Conservation (phyloP, 2,888 invertebrate species). For the Junonia oenone region DNA sequence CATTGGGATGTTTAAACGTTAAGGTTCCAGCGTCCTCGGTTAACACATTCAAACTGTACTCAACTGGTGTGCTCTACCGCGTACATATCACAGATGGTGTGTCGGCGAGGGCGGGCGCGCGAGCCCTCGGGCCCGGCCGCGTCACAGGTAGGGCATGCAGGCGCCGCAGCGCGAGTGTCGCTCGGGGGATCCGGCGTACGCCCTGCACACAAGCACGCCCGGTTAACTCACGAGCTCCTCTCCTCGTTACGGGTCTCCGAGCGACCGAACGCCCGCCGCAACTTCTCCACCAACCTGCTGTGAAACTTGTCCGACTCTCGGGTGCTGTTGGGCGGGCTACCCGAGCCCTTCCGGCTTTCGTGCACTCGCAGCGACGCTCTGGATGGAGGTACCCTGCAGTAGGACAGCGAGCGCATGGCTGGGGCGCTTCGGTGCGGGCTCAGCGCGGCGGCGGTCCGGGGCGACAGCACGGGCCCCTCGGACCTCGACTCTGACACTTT, state of each 20-base stretch:
- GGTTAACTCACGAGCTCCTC: conserved; percentile 77
- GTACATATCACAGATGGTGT: conserved; percentile 67
- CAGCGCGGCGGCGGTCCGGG: conserved; percentile 77
- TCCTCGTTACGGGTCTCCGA: conserved; percentile 70
- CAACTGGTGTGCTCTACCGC: conserved; percentile 58
- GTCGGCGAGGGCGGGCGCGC: conserved; percentile 39
- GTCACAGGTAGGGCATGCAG: conserved; percentile 74
- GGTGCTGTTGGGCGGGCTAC: conserved; percentile 81
- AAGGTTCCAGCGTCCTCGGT: conserved; percentile 40
- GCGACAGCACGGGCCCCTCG: conserved; percentile 85
- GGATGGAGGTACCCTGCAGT: conserved; percentile 73
- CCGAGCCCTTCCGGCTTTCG: conserved; percentile 82
- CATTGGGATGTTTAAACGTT: conserved; percentile 31
- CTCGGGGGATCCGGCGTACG: conserved; percentile 67
- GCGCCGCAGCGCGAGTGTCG: conserved; percentile 63
- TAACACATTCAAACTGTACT: conserved; percentile 58
- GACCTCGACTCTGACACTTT: conserved; percentile 88
- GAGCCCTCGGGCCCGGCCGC: conserved; percentile 25
- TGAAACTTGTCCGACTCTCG: conserved; percentile 87
- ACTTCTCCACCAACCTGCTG: conserved; percentile 87
- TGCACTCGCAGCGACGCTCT: conserved; percentile 81
- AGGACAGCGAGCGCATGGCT: conserved; percentile 80
- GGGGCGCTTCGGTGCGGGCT: conserved; percentile 84
- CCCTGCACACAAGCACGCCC: conserved; percentile 73
- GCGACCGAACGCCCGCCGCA: conserved; percentile 85